phyloP scores from a whole-genome alignment of 1,140 invertebrate genomes.

The Manduca sexta region DNA sequence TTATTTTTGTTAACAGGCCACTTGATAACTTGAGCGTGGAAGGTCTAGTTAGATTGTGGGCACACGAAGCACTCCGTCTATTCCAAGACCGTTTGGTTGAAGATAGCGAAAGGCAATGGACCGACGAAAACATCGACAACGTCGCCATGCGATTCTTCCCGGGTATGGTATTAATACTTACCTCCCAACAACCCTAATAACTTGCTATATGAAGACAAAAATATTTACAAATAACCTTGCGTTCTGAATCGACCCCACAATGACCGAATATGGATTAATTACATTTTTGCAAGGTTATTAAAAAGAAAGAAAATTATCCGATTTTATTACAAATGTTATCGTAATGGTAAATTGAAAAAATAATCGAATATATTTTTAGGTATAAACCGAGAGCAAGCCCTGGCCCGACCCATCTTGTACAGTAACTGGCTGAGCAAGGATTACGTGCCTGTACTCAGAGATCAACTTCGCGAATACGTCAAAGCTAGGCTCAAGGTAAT shows the following conservation, averaged over 20 bases:
- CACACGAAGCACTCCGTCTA: constrained; percentile 96
- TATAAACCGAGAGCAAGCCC: constrained; percentile 89
- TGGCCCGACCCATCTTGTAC: constrained; percentile 95
- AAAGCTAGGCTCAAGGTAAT: constrained; percentile 93
- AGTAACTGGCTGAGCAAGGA: constrained; percentile 99
- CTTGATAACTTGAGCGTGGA: constrained; percentile 93
- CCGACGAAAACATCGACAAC: constrained; percentile 97
- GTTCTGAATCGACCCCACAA: too few species aligned
- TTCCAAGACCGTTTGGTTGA: constrained; percentile 98
- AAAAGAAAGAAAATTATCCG: too few species aligned
- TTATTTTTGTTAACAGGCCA: constrained; percentile 75
- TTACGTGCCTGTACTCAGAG: constrained; percentile 96
- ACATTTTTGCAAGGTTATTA: too few species aligned
- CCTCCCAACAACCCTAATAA: too few species aligned
- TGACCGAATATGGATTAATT: too few species aligned
- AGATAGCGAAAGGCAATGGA: constrained; percentile 96
- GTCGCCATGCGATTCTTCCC: constrained; percentile 98
- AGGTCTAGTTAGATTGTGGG: constrained; percentile 97
- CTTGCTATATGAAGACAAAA: too few species aligned
- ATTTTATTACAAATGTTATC: too few species aligned
- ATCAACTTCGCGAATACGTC: constrained; percentile 96
- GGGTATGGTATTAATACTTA: constrained; percentile 54
- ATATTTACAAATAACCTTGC: too few species aligned
- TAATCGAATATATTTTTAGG: constrained; percentile 59
- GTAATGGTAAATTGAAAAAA: too few species aligned